phyloP scores from a whole-genome alignment of 2,888 invertebrate species.

The Vesta saturnalis region DNA sequence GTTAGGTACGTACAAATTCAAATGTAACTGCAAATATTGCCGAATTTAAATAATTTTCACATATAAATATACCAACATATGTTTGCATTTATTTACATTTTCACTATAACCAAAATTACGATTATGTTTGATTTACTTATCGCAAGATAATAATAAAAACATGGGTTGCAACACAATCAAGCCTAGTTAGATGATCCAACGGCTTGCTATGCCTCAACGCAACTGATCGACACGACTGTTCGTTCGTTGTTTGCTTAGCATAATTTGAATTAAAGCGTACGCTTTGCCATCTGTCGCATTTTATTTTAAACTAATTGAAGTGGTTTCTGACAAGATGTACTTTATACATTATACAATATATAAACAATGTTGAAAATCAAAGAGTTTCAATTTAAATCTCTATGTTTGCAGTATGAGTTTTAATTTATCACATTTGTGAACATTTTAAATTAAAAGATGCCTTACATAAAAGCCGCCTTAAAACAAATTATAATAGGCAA shows the following conservation, averaged over 20 bases:
- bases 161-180: constrained; percentile 56
- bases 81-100: constrained; percentile 18
- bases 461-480: too few species aligned
- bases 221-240: constrained; percentile 43
- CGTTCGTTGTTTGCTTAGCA: constrained; percentile 26
- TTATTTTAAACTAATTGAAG: too few species aligned
- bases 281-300: too few species aligned
- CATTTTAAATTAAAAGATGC: too few species aligned
- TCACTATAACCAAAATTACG: background rate
- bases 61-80: background rate
- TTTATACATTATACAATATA: too few species aligned
- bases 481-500: too few species aligned
- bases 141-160: constrained; percentile 38
- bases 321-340: too few species aligned
- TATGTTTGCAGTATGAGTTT: too few species aligned
- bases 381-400: too few species aligned
- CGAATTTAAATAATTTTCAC: background rate
- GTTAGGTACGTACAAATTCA: constrained; percentile 27
- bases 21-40: constrained; percentile 16
- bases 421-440: too few species aligned
- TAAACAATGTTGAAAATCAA: too few species aligned
- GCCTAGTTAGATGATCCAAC: constrained; percentile 50
- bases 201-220: constrained; percentile 58
- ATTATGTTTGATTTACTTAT: constrained; percentile 9
- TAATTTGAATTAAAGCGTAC: background rate